Percentiles rank a stretch among this genome's conserved stretches.
These are phyloP conservation scores for Eristalinus aeneus DNA, from an alignment of 2,888 invertebrate species.

Conservation along the genomic window DNA sequence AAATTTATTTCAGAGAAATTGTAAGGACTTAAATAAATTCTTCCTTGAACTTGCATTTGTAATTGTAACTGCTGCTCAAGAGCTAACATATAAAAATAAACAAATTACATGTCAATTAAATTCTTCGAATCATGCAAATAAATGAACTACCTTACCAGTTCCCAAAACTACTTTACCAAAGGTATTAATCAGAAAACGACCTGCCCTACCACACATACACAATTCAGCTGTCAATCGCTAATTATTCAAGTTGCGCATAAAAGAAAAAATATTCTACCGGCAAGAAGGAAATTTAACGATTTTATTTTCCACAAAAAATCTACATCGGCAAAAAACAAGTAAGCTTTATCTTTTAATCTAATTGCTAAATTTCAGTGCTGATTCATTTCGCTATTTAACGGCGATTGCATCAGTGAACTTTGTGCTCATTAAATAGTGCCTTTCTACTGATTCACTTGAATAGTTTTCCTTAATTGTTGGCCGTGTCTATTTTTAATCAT, in stretches of 20 bases:
- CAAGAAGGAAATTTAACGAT: constrained; percentile 2
- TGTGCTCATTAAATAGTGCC: not conserved
- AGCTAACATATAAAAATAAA: too few relatives aligned
- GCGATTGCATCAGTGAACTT: constrained; percentile 24
- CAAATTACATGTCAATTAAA: too few relatives aligned
- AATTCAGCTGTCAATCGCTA: constrained; percentile 9
- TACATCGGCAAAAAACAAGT: constrained; percentile 20
- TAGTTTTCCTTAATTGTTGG: not conserved
- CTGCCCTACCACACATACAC: not conserved
- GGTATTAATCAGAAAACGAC: not conserved
- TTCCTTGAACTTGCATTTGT: too few relatives aligned
- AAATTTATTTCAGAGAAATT: too few relatives aligned
- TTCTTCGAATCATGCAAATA: not conserved
- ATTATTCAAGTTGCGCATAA: not conserved
- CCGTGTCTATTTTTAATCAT: constrained; percentile 26
- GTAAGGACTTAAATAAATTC: too few relatives aligned
- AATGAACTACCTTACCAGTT: not conserved
- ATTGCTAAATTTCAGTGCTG: not conserved
- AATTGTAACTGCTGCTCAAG: too few relatives aligned
- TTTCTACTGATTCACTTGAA: constrained; percentile 7
- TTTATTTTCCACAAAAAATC: not conserved
- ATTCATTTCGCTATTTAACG: not conserved
- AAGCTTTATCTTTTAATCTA: not conserved
- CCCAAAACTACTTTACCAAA: not conserved
- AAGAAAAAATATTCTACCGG: constrained; percentile 17